phyloP scores from a whole-genome alignment of 2,113 vertebrate genomes.

The Gymnarchus niloticus region DNA sequence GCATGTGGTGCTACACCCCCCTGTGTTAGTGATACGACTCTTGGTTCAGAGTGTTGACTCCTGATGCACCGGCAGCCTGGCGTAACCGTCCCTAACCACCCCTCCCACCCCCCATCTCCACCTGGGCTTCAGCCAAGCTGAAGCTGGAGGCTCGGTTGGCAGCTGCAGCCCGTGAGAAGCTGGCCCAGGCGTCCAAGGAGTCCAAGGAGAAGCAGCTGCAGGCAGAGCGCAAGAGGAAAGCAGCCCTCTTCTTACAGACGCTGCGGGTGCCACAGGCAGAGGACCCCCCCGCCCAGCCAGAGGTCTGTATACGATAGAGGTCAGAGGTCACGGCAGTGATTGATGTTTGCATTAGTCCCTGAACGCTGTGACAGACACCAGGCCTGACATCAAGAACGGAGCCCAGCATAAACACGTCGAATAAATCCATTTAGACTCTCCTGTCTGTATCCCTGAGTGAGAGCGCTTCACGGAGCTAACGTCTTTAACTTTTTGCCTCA shows the following conservation, averaged over 20 bases:
- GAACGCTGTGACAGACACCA: too few species aligned
- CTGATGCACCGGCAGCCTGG: not conserved
- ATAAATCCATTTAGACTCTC: too few species aligned
- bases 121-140: conserved; percentile 75
- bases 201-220: conserved; percentile 97
- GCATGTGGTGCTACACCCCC: too few species aligned
- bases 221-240: conserved; percentile 92
- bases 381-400: too few species aligned
- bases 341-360: too few species aligned
- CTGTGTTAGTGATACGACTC: not conserved
- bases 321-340: not conserved
- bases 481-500: too few species aligned
- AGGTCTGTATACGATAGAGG: conserved; percentile 59
- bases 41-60: not conserved
- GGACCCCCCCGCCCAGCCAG: conserved; percentile 58
- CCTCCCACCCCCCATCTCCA: not conserved
- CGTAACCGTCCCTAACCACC: not conserved
- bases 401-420: too few species aligned
- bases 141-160: conserved; percentile 94
- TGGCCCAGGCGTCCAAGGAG: conserved; percentile 95
- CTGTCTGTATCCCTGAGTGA: too few species aligned
- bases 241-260: conserved; percentile 87
- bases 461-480: too few species aligned
- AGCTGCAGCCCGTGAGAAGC: conserved; percentile 92
- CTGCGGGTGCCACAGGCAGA: conserved; percentile 74